Evolutionary conservation across 2,888 invertebrate genomes (phyloP).

Genomic region (Ormyrus labotus): DNA sequence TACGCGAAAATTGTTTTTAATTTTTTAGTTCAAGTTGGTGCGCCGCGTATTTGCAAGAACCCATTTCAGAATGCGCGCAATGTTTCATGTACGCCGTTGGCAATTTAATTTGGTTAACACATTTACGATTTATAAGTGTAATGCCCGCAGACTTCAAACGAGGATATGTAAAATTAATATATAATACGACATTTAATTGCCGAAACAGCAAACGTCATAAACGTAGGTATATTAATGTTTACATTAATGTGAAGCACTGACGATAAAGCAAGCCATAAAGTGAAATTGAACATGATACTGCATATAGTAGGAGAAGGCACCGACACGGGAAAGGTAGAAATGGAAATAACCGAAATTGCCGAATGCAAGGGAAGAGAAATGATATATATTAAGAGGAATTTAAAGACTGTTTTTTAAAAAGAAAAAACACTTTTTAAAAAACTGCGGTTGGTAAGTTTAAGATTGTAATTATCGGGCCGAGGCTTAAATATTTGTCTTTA

Average conservation of each 20-base stretch:
- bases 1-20: too few relatives aligned
- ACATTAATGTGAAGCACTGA: constrained; percentile 3
- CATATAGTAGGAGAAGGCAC: background rate
- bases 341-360: too few relatives aligned
- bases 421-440: too few relatives aligned
- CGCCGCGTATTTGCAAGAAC: too few relatives aligned
- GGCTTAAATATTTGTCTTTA: background rate
- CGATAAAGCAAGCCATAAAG: constrained; percentile 24
- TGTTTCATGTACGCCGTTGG: too few relatives aligned
- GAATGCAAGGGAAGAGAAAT: background rate
- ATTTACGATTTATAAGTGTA: too few relatives aligned
- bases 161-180: background rate
- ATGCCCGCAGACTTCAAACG: too few relatives aligned
- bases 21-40: too few relatives aligned
- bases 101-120: too few relatives aligned
- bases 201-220: background rate
- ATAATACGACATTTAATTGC: background rate
- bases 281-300: constrained; percentile 27
- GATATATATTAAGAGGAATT: background rate
- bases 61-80: too few relatives aligned
- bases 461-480: too few relatives aligned
- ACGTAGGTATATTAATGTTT: background rate
- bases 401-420: background rate
- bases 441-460: too few relatives aligned
- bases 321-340: background rate